Percentiles rank a stretch among this genome's conserved stretches.
These are phyloP conservation scores for Ammodytes marinus DNA, from an alignment of 2,113 vertebrate genomes.

Conservation along the genomic window DNA sequence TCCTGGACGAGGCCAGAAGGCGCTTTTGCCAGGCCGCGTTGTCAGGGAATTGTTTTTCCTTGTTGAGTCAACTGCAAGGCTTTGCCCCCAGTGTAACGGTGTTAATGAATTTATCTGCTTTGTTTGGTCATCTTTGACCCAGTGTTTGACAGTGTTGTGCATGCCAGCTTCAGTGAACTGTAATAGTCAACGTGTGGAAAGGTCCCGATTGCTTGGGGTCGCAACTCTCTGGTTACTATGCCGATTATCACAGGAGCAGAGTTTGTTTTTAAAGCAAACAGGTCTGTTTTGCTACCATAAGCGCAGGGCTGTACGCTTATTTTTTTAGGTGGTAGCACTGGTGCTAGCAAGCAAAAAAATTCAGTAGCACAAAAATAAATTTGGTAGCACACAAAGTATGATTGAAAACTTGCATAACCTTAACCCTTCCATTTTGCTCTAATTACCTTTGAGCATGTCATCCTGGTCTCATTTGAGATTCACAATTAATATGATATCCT, in stretches of 20 bases:
- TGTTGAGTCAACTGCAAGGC: constrained; percentile 1
- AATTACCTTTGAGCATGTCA: too few species aligned
- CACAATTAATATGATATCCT: too few species aligned
- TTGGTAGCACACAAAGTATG: too few species aligned
- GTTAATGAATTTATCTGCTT: constrained; percentile 53
- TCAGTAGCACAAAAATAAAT: too few species aligned
- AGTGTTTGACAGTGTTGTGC: constrained; percentile 43
- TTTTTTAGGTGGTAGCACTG: too few species aligned
- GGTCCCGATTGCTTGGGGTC: constrained; percentile 43
- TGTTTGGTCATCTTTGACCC: constrained; percentile 52
- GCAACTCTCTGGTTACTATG: constrained; percentile 76
- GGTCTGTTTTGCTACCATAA: constrained; percentile 75
- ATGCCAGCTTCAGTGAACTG: constrained; percentile 34
- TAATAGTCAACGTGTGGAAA: constrained; percentile 58
- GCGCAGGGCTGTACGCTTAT: too few species aligned
- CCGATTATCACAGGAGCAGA: constrained; percentile 76
- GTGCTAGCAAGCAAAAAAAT: too few species aligned
- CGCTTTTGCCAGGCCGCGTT: constrained; percentile 20
- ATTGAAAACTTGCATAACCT: too few species aligned
- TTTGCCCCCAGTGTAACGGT: constrained; percentile 16
- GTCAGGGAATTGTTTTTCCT: constrained; percentile 45
- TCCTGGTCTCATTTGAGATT: too few species aligned
- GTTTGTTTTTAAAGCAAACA: constrained; percentile 86
- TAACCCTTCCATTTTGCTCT: too few species aligned
- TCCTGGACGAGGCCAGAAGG: constrained; percentile 8